Evolutionary conservation across 2,113 vertebrate genomes (phyloP).

Genomic region (Ovis aries): ARS-UI_Ramb_v3.0 NC_056069.1:12377501-12378000

Average conservation of each 20-base stretch:
- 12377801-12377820: neutral
- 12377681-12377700: neutral
- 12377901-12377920: neutral
- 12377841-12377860: neutral
- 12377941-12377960: neutral
- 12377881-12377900: neutral
- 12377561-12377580: neutral
- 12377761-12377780: neutral
- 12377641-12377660: neutral
- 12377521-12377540: neutral
- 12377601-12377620: neutral
- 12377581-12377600: neutral
- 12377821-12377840: neutral
- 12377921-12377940: neutral
- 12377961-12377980: neutral
- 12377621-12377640: neutral
- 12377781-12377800: neutral
- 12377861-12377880: neutral
- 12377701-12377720: neutral
- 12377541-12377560: neutral
- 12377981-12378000: neutral
- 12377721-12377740: neutral
- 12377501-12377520: neutral
- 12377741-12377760: neutral
- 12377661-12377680: neutral